Conservation (phyloP, 2,888 invertebrate species). For the Tortrix viridana region DNA sequence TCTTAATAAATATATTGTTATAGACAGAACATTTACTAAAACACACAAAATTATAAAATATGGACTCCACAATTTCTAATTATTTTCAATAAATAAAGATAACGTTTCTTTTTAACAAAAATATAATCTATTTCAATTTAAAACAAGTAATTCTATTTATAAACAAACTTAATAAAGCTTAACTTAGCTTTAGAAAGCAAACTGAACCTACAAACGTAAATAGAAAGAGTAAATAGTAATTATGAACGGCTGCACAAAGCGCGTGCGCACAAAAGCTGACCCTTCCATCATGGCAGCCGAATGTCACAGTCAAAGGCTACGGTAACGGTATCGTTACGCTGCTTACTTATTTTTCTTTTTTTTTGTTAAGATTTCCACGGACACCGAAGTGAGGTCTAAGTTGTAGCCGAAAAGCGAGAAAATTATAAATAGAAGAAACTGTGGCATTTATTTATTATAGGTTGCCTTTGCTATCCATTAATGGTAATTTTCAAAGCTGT, state of each 20-base stretch:
- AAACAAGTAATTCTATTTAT: too few relatives aligned
- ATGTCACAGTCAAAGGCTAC: conserved; percentile 29
- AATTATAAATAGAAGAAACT: neutral
- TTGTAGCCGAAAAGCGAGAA: neutral
- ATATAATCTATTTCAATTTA: too few relatives aligned
- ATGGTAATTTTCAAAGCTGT: too few relatives aligned
- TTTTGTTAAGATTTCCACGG: conserved; percentile 23
- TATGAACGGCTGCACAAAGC: conserved; percentile 18
- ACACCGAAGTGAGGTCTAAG: neutral
- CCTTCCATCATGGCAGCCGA: conserved; percentile 15
- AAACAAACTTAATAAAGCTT: neutral
- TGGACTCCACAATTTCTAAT: too few relatives aligned
- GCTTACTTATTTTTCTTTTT: conserved; percentile 18
- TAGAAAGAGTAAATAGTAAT: conserved; percentile 27
- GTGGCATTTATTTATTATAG: too few relatives aligned
- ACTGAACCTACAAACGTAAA: conserved; percentile 15
- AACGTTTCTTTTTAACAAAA: too few relatives aligned
- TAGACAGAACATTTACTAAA: too few relatives aligned
- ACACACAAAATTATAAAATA: too few relatives aligned
- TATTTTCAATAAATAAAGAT: too few relatives aligned
- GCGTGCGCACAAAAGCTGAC: conserved; percentile 22
- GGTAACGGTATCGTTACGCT: conserved; percentile 25
- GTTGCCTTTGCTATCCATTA: too few relatives aligned
- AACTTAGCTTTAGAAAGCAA: too few relatives aligned
- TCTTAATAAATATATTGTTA: too few relatives aligned